These are phyloP conservation scores for Cryptoprocta ferox DNA, from an alignment of 2,797 vertebrate species.

Conservation along the genomic window DNA sequence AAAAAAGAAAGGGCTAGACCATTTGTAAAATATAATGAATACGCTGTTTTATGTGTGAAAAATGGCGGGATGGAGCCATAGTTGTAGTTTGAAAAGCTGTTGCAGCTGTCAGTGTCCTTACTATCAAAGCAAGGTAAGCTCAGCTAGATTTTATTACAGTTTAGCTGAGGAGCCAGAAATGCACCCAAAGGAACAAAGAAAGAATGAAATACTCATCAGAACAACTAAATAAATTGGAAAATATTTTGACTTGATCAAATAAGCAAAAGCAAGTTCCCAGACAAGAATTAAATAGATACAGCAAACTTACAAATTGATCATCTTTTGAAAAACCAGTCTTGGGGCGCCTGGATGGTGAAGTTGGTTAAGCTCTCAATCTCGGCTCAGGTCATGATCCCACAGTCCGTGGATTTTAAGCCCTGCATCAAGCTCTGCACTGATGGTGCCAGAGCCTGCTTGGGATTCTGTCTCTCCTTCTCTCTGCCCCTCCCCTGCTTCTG, in stretches of 20 bases:
- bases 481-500: no score
- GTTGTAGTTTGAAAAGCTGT: background rate
- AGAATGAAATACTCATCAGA: background rate
- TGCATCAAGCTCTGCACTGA: no score
- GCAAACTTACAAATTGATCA: background rate
- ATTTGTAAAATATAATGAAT: background rate
- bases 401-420: no score
- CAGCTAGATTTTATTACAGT: background rate
- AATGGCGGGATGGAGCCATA: background rate
- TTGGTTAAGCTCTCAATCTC: no score
- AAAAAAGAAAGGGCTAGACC: background rate
- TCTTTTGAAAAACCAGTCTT: constrained; percentile 17
- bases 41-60: background rate
- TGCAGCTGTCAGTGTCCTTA: background rate
- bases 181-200: background rate
- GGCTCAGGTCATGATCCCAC: no score
- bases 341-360: no score
- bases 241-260: background rate
- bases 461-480: no score
- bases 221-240: background rate
- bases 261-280: background rate
- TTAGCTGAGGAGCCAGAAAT: background rate
- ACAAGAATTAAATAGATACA: background rate
- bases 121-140: background rate
- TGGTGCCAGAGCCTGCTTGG: no score